Evolutionary conservation across 1,140 invertebrate genomes (phyloP).

Genomic region (Andricus grossulariae): DNA sequence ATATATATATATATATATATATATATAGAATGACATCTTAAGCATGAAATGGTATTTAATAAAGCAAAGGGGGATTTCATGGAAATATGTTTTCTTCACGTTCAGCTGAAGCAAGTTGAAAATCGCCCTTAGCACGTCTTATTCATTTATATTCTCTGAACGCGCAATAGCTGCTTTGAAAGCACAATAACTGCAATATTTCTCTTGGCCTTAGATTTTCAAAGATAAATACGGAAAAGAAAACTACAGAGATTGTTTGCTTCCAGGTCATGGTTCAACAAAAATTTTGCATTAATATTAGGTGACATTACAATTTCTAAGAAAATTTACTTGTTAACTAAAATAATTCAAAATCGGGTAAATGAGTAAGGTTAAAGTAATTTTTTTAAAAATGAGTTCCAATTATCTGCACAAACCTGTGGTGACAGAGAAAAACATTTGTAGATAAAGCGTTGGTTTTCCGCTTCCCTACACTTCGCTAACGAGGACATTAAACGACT

Average conservation of each 20-base stretch:
- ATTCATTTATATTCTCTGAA: conserved; percentile 25
- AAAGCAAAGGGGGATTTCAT: not conserved
- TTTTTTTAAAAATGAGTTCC: not conserved
- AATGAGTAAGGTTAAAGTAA: not conserved
- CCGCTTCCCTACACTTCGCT: conserved; percentile 4
- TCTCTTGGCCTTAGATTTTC: conserved; percentile 3
- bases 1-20: no score
- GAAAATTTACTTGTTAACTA: not conserved
- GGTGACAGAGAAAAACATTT: conserved; percentile 12
- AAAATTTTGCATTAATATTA: no score
- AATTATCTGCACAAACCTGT: conserved; percentile 8
- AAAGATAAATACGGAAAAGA: not conserved
- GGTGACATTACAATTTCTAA: not conserved
- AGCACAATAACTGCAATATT: conserved; percentile 22
- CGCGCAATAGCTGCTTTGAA: not conserved
- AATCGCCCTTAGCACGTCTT: not conserved
- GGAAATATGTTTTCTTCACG: not conserved
- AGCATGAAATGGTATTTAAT: not conserved
- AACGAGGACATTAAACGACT: conserved; percentile 29
- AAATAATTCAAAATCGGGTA: not conserved
- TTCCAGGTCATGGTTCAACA: no score
- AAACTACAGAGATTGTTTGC: not conserved
- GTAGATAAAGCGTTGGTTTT: conserved; percentile 23
- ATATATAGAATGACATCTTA: no score
- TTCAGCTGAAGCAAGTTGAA: not conserved